Percentiles rank a stretch among this genome's conserved stretches.
Conservation (phyloP, 2,797 vertebrate genomes). For the Benthosema pterotum region DNA sequence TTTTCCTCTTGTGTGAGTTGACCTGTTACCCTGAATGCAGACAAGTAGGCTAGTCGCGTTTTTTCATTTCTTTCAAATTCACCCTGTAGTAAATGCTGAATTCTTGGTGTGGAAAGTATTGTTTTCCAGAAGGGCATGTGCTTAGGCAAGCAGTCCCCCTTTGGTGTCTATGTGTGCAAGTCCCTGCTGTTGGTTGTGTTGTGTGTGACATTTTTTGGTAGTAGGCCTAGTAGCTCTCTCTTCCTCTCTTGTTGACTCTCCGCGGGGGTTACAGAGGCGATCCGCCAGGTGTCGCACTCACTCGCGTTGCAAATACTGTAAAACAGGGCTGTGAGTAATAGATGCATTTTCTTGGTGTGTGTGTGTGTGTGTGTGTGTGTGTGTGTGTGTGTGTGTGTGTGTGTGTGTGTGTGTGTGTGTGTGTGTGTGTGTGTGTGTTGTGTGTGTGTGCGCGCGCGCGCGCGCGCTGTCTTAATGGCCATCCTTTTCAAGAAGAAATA, state of each 20-base stretch:
- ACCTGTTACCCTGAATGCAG: too few species aligned
- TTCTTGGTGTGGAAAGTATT: too few species aligned
- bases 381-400: conserved; percentile 30
- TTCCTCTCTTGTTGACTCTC: conserved; percentile 6
- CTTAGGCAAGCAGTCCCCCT: too few species aligned
- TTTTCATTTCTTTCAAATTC: too few species aligned
- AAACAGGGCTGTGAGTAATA: conserved; percentile 30
- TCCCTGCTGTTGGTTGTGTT: too few species aligned
- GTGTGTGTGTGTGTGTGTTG: neutral
- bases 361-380: conserved; percentile 38
- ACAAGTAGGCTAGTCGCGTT: too few species aligned
- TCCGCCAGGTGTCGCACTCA: conserved; percentile 83
- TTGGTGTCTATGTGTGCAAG: too few species aligned
- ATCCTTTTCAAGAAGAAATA: neutral
- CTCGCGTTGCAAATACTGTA: conserved; percentile 47
- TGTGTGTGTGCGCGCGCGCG: neutral
- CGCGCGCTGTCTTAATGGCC: conserved; percentile 24
- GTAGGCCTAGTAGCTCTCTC: too few species aligned
- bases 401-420: conserved; percentile 31
- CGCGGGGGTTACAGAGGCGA: conserved; percentile 9
- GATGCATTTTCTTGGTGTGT: neutral
- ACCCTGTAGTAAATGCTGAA: too few species aligned
- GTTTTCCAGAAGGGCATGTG: too few species aligned
- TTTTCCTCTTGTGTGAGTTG: too few species aligned
- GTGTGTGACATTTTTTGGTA: too few species aligned